Conservation (phyloP, 2,888 invertebrate species). For the Rhabditoides inermis region DNA sequence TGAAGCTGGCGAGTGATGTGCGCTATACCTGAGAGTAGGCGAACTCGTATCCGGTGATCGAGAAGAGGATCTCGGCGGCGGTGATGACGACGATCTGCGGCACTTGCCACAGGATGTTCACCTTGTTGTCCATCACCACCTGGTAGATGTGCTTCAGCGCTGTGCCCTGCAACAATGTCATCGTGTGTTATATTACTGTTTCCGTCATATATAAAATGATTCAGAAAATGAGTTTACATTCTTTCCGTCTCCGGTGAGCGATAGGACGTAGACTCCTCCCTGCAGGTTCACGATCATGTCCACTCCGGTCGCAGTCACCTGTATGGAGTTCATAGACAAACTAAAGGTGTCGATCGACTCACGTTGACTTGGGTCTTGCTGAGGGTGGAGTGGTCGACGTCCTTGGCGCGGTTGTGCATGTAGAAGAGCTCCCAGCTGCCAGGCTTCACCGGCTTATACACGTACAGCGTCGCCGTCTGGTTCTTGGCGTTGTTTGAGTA, state of each 20-base stretch:
- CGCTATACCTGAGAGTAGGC: constrained; percentile 38
- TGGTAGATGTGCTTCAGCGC: too few relatives aligned
- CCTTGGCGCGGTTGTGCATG: constrained; percentile 29
- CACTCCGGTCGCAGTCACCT: constrained; percentile 1
- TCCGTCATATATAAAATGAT: too few relatives aligned
- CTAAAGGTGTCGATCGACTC: not conserved
- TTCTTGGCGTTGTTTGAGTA: not conserved
- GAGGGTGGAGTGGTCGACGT: constrained; percentile 24
- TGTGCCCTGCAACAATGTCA: too few relatives aligned
- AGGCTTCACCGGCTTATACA: constrained; percentile 37
- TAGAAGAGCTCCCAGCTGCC: constrained; percentile 45
- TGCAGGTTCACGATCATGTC: constrained; percentile 19
- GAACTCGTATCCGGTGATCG: constrained; percentile 57
- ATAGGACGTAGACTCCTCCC: constrained; percentile 41
- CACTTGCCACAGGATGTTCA: constrained; percentile 54
- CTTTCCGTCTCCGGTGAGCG: constrained; percentile 26
- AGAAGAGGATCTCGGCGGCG: constrained; percentile 56
- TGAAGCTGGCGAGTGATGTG: not conserved
- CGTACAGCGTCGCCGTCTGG: constrained; percentile 11
- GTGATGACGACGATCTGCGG: constrained; percentile 57
- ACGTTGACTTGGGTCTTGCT: constrained; percentile 14
- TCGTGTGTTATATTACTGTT: too few relatives aligned
- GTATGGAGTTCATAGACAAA: not conserved
- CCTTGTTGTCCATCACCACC: constrained; percentile 27
- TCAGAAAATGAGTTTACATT: too few relatives aligned